phyloP scores from a whole-genome alignment of 2,113 vertebrate species.

The Hymenochirus boettgeri region DNA sequence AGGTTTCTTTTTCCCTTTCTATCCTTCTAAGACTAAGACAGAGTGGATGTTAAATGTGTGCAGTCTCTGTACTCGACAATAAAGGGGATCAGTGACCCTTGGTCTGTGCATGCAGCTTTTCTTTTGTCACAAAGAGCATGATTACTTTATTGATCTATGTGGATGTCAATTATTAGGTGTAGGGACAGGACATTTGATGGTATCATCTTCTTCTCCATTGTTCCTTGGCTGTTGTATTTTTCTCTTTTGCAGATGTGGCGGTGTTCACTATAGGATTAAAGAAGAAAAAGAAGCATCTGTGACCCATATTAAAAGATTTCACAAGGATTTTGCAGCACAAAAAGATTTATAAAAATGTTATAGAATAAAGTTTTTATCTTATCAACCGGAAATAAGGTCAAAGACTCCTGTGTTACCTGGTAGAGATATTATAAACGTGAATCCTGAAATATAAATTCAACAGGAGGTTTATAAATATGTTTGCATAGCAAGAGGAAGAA shows the following conservation, averaged over 20 bases:
- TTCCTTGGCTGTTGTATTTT: constrained; percentile 7
- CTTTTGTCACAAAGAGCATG: constrained; percentile 57
- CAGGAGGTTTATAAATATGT: no score
- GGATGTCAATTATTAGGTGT: constrained; percentile 23
- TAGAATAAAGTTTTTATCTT: no score
- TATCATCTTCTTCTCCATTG: constrained; percentile 13
- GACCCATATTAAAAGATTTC: constrained; percentile 6
- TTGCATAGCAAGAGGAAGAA: no score
- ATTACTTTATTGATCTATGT: constrained; percentile 25
- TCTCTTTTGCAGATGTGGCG: constrained; percentile 3
- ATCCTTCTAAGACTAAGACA: constrained; percentile 53
- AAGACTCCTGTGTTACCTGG: no score
- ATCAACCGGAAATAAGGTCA: no score
- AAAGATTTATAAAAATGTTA: no score
- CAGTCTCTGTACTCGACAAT: constrained; percentile 61
- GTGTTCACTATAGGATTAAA: neutral
- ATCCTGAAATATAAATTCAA: no score
- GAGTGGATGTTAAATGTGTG: constrained; percentile 67
- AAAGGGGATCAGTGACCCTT: constrained; percentile 68
- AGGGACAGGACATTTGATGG: constrained; percentile 5
- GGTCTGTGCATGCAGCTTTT: constrained; percentile 49
- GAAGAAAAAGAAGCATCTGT: constrained; percentile 27
- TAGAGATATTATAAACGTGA: no score
- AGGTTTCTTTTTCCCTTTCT: constrained; percentile 57
- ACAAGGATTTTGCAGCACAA: neutral